A percentile compares a stretch with the other conserved stretches of the same genome.
Conservation (phyloP, 2,888 invertebrate species). For the Brachyptera putata region DNA sequence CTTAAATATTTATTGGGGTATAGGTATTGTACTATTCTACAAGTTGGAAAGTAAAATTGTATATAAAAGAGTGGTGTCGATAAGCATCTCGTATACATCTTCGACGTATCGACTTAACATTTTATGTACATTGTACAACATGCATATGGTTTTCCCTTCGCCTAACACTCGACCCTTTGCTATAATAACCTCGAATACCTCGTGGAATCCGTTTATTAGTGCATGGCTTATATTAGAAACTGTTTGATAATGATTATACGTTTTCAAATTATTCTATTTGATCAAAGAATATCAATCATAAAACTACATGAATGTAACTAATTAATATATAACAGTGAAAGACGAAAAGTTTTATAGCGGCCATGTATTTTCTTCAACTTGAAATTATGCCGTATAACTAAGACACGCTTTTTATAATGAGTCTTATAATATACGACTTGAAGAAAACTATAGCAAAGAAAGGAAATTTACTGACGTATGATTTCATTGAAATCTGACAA, state of each 20-base stretch:
- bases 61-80: too few relatives aligned
- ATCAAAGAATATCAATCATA: constrained; percentile 5
- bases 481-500: constrained; percentile 24
- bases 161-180: too few relatives aligned
- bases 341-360: constrained; percentile 15
- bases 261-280: constrained; percentile 7
- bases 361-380: constrained; percentile 26
- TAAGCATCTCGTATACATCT: too few relatives aligned
- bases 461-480: constrained; percentile 24
- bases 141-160: too few relatives aligned
- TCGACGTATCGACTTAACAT: too few relatives aligned
- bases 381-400: constrained; percentile 21
- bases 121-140: too few relatives aligned
- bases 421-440: background rate
- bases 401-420: constrained; percentile 19
- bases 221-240: constrained; percentile 19
- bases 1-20: too few relatives aligned
- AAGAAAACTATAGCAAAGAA: constrained; percentile 6
- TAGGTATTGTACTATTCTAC: too few relatives aligned
- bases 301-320: background rate
- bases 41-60: too few relatives aligned
- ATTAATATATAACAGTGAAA: background rate
- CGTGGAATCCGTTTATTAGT: too few relatives aligned
- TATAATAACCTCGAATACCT: too few relatives aligned
- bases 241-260: constrained; percentile 22